Conservation (phyloP, 35 echinoderm and acorn worm species). For the Amphiura filiformis region DNA sequence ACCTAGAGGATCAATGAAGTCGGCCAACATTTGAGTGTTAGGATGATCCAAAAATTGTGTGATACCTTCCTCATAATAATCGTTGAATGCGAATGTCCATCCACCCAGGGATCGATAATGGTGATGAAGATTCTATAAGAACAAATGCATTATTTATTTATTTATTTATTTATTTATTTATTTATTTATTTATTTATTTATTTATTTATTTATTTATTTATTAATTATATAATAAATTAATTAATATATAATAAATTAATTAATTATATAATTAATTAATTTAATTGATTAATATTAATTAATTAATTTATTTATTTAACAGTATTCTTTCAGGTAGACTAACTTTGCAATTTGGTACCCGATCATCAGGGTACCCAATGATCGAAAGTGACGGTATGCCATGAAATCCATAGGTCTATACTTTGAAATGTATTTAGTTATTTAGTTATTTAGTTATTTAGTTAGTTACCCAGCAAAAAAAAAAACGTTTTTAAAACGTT, state of each 20-base stretch:
- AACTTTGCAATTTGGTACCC: too few species aligned
- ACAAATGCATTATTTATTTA: neutral
- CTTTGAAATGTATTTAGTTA: too few species aligned
- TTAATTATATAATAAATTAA: neutral
- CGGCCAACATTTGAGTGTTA: slow-evolving; percentile 21
- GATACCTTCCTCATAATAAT: slow-evolving; percentile 33
- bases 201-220: neutral
- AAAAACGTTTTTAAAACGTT: too few species aligned
- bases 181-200: neutral
- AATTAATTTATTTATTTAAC: too few species aligned
- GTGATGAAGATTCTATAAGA: slow-evolving; percentile 34
- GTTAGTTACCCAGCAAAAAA: too few species aligned
- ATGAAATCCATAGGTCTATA: too few species aligned
- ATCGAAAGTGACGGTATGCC: too few species aligned
- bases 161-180: neutral
- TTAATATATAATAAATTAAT: neutral
- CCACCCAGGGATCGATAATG: slow-evolving; percentile 29
- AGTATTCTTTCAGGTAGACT: too few species aligned
- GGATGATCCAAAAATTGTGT: slow-evolving; percentile 17
- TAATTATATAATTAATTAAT: neutral
- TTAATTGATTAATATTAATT: neutral
- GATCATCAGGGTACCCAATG: neutral
- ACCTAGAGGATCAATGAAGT: slow-evolving; percentile 34
- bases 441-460: too few species aligned
- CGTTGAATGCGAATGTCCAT: slow-evolving; percentile 22